Evolutionary conservation across 2,113 vertebrate genomes (phyloP).

Genomic region (Chaetodon trifascialis): DNA sequence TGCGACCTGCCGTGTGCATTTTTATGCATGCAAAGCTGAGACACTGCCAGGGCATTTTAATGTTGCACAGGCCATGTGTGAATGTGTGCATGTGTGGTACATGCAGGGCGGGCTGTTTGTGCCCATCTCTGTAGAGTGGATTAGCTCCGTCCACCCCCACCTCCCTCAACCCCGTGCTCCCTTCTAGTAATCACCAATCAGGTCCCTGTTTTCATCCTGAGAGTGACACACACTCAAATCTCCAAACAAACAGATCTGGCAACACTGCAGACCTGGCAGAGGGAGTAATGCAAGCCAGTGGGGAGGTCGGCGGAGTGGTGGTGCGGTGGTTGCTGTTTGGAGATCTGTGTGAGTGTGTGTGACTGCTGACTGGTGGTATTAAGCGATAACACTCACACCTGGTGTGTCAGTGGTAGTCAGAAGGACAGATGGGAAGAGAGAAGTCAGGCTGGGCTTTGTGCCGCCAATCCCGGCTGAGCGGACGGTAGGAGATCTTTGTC

Average conservation of each 20-base stretch:
- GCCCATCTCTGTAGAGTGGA: conserved; percentile 50
- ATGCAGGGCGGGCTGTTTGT: conserved; percentile 19
- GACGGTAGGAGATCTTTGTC: conserved; percentile 29
- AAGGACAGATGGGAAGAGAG: conserved; percentile 61
- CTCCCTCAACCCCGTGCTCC: conserved; percentile 34
- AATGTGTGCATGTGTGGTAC: conserved; percentile 11
- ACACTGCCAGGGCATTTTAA: not conserved
- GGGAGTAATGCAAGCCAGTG: conserved; percentile 32
- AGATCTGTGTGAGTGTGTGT: conserved; percentile 36
- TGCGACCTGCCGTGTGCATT: conserved; percentile 11
- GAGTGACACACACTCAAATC: conserved; percentile 41
- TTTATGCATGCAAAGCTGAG: not conserved
- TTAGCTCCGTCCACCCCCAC: conserved; percentile 48
- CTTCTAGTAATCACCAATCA: conserved; percentile 65
- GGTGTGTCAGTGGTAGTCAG: conserved; percentile 60
- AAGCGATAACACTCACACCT: conserved; percentile 65
- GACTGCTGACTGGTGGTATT: conserved; percentile 61
- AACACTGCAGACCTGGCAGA: conserved; percentile 53
- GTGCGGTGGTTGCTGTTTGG: conserved; percentile 30
- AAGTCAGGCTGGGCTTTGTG: conserved; percentile 49
- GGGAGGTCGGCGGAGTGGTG: conserved; percentile 33
- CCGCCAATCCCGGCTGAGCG: conserved; percentile 27
- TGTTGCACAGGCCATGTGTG: not conserved
- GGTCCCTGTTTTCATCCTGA: conserved; percentile 49
- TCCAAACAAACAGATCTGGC: conserved; percentile 51